A percentile compares a stretch with the other conserved stretches of the same genome.
These are phyloP conservation scores for Pipistrellus pipistrellus DNA, from an alignment of 2,797 vertebrate species.

Conservation along the genomic window DNA sequence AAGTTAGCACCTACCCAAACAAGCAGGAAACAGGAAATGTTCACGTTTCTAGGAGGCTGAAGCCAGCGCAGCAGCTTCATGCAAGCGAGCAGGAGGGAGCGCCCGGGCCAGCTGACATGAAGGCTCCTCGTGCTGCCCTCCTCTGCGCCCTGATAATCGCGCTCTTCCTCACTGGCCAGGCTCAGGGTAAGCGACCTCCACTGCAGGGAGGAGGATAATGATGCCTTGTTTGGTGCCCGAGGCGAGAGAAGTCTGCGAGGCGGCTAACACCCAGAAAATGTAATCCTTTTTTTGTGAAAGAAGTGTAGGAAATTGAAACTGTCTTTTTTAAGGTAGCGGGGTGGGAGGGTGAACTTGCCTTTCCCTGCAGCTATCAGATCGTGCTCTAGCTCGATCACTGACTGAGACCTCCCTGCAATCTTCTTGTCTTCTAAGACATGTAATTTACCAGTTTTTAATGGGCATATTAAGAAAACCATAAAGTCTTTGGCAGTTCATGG, in stretches of 20 bases:
- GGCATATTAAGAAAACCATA: conserved; percentile 75
- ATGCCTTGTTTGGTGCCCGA: conserved; percentile 61
- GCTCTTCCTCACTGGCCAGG: not conserved
- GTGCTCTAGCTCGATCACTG: not conserved
- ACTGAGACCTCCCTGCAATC: not conserved
- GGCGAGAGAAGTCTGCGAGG: conserved; percentile 69
- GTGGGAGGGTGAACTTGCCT: not conserved
- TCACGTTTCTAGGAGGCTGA: conserved; percentile 82
- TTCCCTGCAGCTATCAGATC: not conserved
- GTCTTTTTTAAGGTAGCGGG: not conserved
- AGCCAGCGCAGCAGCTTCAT: conserved; percentile 51
- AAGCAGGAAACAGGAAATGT: conserved; percentile 92
- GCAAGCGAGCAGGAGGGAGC: not conserved
- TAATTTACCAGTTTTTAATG: conserved; percentile 73
- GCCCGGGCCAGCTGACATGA: conserved; percentile 75
- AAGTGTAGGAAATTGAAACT: conserved; percentile 37
- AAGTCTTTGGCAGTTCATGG: conserved; percentile 58
- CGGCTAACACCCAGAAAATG: conserved; percentile 79
- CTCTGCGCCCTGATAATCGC: conserved; percentile 72
- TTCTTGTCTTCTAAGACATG: conserved; percentile 31
- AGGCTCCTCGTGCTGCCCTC: conserved; percentile 56
- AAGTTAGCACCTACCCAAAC: conserved; percentile 88
- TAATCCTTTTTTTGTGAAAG: conserved; percentile 52
- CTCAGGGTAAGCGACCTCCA: conserved; percentile 86
- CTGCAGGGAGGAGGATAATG: not conserved